Evolutionary conservation across 2,888 invertebrate genomes (phyloP).

Genomic region (Dryocosmus kuriphilus): DNA sequence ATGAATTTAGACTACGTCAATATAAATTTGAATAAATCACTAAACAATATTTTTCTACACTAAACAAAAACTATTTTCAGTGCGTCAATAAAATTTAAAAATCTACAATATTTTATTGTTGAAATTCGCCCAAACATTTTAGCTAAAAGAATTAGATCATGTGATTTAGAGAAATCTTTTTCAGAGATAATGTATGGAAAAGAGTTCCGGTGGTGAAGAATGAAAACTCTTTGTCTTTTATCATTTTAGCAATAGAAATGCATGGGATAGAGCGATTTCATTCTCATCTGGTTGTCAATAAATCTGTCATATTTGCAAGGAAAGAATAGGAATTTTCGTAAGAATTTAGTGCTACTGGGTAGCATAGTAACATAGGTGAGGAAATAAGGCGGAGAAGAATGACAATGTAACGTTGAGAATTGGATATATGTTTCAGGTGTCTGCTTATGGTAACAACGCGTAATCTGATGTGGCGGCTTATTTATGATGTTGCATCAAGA

Average conservation of each 20-base stretch:
- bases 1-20: not conserved
- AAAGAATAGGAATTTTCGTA: slow-evolving; percentile 65
- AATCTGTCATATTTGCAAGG: slow-evolving; percentile 59
- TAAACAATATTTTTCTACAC: not conserved
- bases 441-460: slow-evolving; percentile 26
- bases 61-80: not conserved
- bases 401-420: slow-evolving; percentile 60
- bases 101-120: too few species aligned
- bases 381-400: slow-evolving; percentile 54
- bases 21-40: not conserved
- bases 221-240: not conserved
- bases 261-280: slow-evolving; percentile 16
- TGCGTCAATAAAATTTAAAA: not conserved
- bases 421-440: slow-evolving; percentile 45
- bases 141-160: not conserved
- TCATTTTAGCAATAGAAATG: not conserved
- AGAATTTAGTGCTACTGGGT: slow-evolving; percentile 46
- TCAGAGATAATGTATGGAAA: not conserved
- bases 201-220: not conserved
- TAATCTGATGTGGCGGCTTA: slow-evolving; percentile 12
- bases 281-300: slow-evolving; percentile 53
- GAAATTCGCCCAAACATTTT: too few species aligned
- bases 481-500: slow-evolving; percentile 31
- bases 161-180: not conserved
- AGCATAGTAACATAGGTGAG: slow-evolving; percentile 51